Evolutionary conservation across 2,888 invertebrate species (phyloP).

Genomic region (Drosophila affinis): DNA sequence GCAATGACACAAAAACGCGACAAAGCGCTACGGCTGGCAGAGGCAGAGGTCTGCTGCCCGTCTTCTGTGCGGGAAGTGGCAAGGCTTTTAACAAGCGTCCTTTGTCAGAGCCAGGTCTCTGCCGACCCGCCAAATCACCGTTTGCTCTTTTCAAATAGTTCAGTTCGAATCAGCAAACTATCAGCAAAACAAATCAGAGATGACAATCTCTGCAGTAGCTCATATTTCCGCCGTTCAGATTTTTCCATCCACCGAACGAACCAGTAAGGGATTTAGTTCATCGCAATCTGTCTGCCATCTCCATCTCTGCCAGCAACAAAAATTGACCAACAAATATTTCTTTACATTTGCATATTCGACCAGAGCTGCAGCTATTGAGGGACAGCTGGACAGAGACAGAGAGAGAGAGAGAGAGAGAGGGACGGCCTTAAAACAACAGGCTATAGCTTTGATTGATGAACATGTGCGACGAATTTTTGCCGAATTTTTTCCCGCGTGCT

Average conservation of each 20-base stretch:
- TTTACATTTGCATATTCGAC: conserved; percentile 64
- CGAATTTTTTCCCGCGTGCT: conserved; percentile 10
- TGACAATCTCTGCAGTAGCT: conserved; percentile 9
- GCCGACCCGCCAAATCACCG: conserved; percentile 14
- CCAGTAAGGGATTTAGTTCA: conserved; percentile 2
- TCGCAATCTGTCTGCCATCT: background rate
- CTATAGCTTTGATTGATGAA: conserved; percentile 75
- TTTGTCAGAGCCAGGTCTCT: conserved; percentile 51
- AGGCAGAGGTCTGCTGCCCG: conserved; percentile 3
- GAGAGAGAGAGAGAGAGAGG: too few relatives aligned
- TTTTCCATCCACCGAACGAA: background rate
- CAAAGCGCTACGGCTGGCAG: conserved; percentile 57
- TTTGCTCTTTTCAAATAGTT: conserved; percentile 20
- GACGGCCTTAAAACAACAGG: conserved; percentile 29
- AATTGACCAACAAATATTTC: conserved; percentile 1
- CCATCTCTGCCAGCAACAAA: background rate
- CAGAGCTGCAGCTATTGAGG: conserved; percentile 15
- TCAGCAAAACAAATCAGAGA: background rate
- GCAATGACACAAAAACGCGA: conserved; percentile 78
- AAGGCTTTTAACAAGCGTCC: conserved; percentile 65
- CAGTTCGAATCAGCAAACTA: conserved; percentile 30
- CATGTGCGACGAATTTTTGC: conserved; percentile 63
- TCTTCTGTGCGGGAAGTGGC: conserved; percentile 45
- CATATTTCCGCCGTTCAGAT: background rate
- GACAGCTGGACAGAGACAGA: background rate